Evolutionary conservation across 2,888 invertebrate genomes (phyloP), one percentile per base, ranked within the genome.

Genomic region (Seladonia tumulorum): DNA sequence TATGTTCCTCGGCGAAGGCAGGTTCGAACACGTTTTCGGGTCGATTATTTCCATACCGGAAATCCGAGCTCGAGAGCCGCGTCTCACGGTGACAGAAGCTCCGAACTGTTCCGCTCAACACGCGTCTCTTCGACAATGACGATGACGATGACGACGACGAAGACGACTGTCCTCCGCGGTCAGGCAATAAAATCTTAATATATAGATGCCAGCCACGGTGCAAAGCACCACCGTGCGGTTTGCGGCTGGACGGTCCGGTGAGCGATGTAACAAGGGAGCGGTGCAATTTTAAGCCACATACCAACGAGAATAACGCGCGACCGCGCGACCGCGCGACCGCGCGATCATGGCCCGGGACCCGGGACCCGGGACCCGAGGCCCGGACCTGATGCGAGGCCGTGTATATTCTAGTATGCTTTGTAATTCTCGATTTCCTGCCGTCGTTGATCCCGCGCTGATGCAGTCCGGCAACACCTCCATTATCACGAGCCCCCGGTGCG

Each of bases 171-270:
- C 77, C 49, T 68, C 68, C 77, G 86, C 79, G 81, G 90, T 87
- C 82, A 72, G 82, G 85, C 87, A 89, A 81, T 88, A 87, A 83
- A 79, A 88, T 88, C 83, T 87, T 90, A 90, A 90, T 90, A 90
- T 90, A 90, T 88, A 90, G 90, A 85, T 83, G 87, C 76, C 47
- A 80, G 83, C 76, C 83, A 79, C 79, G 82, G 82, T 76, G 74
- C 79, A 85, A 88, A 85, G 87, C 85, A 88, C 66, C 88, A 81
- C 73, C 63, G 87, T 94, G 94, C 89, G 94, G 94, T 94, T 93
- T 94, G 94, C 91, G 94, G 94, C 92, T 93, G 90, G 88, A 92
- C 92, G 94, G 90, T 93, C 89, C 91, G 90, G 82, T 91, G 94
- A 88, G 88, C 92, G 87, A 82, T 86, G 88, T 94, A 94, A 94